Conservation (phyloP, 1,140 invertebrate genomes). For the Drosophila sucinea region DNA sequence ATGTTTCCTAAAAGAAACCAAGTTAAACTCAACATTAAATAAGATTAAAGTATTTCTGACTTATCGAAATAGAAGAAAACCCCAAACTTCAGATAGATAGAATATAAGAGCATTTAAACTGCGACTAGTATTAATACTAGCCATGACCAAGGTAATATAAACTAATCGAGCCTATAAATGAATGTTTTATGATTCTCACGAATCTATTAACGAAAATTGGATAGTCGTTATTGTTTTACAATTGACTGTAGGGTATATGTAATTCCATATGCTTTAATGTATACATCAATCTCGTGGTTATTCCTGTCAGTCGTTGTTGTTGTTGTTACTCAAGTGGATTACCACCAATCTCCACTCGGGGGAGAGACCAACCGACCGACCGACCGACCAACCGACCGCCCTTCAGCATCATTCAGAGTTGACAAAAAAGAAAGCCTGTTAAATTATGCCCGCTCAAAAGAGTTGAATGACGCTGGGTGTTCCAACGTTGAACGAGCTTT, state of each 20-base stretch:
- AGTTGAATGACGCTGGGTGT: slow-evolving; percentile 47
- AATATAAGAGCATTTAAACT: no score
- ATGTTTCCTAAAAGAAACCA: no score
- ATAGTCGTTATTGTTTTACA: neutral
- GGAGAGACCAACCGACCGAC: neutral
- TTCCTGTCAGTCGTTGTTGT: slow-evolving; percentile 43
- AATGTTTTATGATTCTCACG: no score
- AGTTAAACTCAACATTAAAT: no score
- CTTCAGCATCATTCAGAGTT: slow-evolving; percentile 48
- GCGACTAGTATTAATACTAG: no score
- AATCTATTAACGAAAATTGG: no score
- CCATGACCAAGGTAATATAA: no score
- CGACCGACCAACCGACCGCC: neutral
- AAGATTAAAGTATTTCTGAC: no score
- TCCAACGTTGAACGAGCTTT: slow-evolving; percentile 16
- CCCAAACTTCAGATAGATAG: no score
- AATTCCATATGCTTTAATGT: slow-evolving; percentile 26
- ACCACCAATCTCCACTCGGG: slow-evolving; percentile 62
- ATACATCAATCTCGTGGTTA: slow-evolving; percentile 40
- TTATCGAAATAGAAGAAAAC: no score
- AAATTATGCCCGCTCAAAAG: slow-evolving; percentile 77
- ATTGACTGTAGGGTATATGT: slow-evolving; percentile 41
- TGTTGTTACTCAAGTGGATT: slow-evolving; percentile 68
- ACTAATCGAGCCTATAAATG: no score
- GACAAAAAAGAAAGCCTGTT: slow-evolving; percentile 62